Base-by-base conservation (phyloP, 92 coral and sea anemone genomes). In the Porites rus region DNA sequence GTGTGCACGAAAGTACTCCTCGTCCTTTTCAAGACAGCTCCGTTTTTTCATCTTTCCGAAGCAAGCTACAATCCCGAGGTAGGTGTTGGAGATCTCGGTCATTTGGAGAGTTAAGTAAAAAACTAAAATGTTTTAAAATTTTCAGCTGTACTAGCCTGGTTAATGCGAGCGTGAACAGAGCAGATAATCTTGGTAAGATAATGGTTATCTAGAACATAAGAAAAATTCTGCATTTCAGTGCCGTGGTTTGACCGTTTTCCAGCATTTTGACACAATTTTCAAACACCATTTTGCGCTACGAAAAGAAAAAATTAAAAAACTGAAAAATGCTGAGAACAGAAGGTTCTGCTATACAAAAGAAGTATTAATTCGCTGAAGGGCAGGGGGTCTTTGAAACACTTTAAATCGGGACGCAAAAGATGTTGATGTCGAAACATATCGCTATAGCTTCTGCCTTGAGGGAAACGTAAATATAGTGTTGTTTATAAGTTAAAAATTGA, bases 331-430 rank as follows among this genome's bases (percentile, higher is more conserved):
- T 18, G 19, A 7, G 8, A 72, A 19, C 25, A 22, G 59, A 72
- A 72, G 8, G 59, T 25, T 72, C 21, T 72, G 10, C 73, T 25
- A 65, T 51, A 65, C 31, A 46, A 78, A 52, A 56, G 28, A 65
- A 46, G 70, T 46, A 77, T 0, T 51, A 54, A 46, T 46, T 17
- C 72, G 73, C 83, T 72, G 13, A 65, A 63, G 69, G 73, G 60
- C n/a, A 65, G 43, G 50, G 46, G 46, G 46, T 38, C 46, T 38
- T 38, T 38, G 28, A 2, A 24, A 51, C 31, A 16, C 22, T 8
- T 18, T 25, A 24, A 25, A 56, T 56, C n/a, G 28, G 51, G 16
- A 51, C 1, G 46, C 18, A 19, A 69, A 10, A 28, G 17, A 10
- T 31, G 28, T 10, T 51, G 46, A 38, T 38, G 46, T 38, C 46